Conservation (phyloP, 1,140 invertebrate species). For the Glomeris maerens region DNA sequence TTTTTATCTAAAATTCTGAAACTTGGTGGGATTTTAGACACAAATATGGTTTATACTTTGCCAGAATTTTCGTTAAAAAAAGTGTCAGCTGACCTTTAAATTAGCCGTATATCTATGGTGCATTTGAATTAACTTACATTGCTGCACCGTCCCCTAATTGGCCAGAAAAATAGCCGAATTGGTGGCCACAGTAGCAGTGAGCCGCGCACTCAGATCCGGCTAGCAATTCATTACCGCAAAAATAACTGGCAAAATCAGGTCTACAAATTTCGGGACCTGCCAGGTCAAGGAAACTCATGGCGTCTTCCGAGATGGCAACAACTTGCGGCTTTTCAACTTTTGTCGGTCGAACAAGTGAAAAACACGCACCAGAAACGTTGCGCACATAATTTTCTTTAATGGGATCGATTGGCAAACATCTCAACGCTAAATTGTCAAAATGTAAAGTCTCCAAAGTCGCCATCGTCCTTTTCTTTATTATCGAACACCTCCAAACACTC, state of each 20-base stretch:
- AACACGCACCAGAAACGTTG: slow-evolving; percentile 39
- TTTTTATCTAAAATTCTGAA: too few relatives aligned
- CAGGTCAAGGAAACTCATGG: slow-evolving; percentile 39
- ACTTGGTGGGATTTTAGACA: too few relatives aligned
- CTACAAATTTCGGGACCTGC: slow-evolving; percentile 27
- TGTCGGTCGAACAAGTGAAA: slow-evolving; percentile 40
- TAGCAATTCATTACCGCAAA: slow-evolving; percentile 38
- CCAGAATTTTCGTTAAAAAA: too few relatives aligned
- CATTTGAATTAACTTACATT: slow-evolving; percentile 7
- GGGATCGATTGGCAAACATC: slow-evolving; percentile 5
- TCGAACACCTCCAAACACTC: too few relatives aligned
- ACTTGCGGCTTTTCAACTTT: slow-evolving; percentile 34
- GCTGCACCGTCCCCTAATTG: slow-evolving; percentile 51
- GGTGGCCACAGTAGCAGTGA: slow-evolving; percentile 53
- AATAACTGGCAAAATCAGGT: slow-evolving; percentile 39
- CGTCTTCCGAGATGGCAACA: slow-evolving; percentile 38
- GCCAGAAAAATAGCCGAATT: slow-evolving; percentile 48
- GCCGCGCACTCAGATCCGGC: slow-evolving; percentile 36
- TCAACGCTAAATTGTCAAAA: slow-evolving; percentile 8
- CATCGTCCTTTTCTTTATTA: slow-evolving; percentile 8
- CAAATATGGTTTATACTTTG: too few relatives aligned
- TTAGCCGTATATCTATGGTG: too few relatives aligned
- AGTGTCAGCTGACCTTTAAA: too few relatives aligned
- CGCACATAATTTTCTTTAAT: slow-evolving; percentile 18
- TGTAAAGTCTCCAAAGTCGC: slow-evolving; percentile 7